Conservation (phyloP, 2,113 vertebrate species). For the Polyodon spathula region DNA sequence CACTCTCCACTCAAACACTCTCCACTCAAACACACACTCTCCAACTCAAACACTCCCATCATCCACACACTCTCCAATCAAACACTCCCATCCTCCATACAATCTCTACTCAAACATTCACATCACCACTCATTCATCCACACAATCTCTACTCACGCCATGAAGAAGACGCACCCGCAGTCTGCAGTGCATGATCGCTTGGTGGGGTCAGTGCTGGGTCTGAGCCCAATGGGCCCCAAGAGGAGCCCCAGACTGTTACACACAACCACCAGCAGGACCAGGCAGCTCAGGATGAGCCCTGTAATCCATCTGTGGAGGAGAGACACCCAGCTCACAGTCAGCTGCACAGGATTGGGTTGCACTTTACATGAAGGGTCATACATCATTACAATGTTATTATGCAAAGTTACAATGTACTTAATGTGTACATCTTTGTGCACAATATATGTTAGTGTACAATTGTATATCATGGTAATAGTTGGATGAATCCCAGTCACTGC, state of each 20-base stretch:
- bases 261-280: constrained; percentile 63
- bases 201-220: constrained; percentile 36
- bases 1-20: too few species aligned
- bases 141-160: constrained; percentile 61
- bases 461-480: too few species aligned
- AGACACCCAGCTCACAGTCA: neutral
- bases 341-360: neutral
- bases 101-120: neutral
- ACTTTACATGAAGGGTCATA: neutral
- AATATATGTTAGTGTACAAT: too few species aligned
- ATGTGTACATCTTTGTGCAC: too few species aligned
- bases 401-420: neutral
- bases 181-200: constrained; percentile 54
- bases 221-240: constrained; percentile 58
- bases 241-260: constrained; percentile 63
- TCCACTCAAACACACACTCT: too few species aligned
- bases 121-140: neutral
- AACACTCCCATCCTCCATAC: too few species aligned
- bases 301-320: constrained; percentile 46
- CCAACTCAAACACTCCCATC: too few species aligned
- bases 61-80: too few species aligned
- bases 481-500: too few species aligned
- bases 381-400: neutral
- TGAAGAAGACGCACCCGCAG: constrained; percentile 61
- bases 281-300: constrained; percentile 48